Base-by-base conservation (phyloP, 1,140 invertebrate genomes). In the Drosophila elegans region DNA sequence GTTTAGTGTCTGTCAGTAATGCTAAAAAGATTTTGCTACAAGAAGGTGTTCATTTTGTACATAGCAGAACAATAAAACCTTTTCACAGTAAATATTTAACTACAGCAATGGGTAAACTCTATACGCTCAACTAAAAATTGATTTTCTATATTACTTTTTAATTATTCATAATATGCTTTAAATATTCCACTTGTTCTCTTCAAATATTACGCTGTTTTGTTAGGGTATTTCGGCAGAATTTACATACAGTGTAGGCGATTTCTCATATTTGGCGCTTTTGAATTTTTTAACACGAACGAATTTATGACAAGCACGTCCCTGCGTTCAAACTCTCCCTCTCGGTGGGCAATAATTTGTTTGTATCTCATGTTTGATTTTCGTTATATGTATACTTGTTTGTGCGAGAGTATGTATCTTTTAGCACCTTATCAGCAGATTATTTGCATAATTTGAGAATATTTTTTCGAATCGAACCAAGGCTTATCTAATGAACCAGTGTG, bases 351-450 rank as follows among this genome's bases (percentile, higher is more conserved):
- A 73, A 61, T 78, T 74, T 55, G 73, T 78, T 71, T 78, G 46
- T 46, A 48, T 69, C 62, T 56, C 51, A 46, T 54, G 16, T 60
- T 72, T 80, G 66, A 55, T 56, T 80, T 62, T 59, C 39, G 38
- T 3, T 12, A 36, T 27, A n/a, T n/a, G n/a, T n/a, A 25, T 29
- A 38, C 34, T 32, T 29, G 4, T 21, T 16, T 25, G 16, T 42
- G 29, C 42, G 51, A 13, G 27, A 6, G 27, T 68, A 29, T 38
- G 42, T 42, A 44, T 72, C 64, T 66, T 51, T 78, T 83, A 68
- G 73, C 77, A 86, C 74, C 78, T 86, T 88, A 82, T 86, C 78
- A 76, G 66, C 67, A 46, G 52, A 71, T 68, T 72, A 85, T 85
- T 85, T 85, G 67, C 81, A 69, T 79, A 71, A 63, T 77, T 78